phyloP scores from a whole-genome alignment of 92 coral and sea anemone species.

The Zoanthus sociatus region DNA sequence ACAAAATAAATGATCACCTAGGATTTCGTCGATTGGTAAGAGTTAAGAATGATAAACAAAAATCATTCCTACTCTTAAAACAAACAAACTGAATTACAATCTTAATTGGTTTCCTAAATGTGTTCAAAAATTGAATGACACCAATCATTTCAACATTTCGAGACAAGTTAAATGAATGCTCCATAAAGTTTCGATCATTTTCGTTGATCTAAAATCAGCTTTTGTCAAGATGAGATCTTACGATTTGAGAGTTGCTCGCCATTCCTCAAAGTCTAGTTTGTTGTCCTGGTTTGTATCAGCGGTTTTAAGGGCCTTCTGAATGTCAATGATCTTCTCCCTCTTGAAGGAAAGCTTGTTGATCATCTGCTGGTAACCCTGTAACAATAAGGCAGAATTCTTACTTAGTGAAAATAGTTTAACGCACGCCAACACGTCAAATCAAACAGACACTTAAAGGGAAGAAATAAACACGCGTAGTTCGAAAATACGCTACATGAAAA shows the following conservation, averaged over 20 bases:
- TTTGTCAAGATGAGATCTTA: conserved; percentile 50
- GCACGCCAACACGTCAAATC: conserved; percentile 2
- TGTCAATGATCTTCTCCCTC: conserved; percentile 96
- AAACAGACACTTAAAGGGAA: too few species aligned
- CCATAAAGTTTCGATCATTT: not conserved
- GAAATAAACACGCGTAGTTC: too few species aligned
- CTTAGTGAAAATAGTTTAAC: not conserved
- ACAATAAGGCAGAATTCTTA: not conserved
- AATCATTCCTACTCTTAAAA: too few species aligned
- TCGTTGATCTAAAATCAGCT: not conserved
- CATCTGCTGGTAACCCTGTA: conserved; percentile 96
- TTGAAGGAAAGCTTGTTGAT: conserved; percentile 92
- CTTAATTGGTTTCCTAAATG: too few species aligned
- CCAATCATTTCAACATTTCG: too few species aligned
- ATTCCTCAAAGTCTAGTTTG: conserved; percentile 98
- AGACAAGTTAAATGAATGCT: too few species aligned
- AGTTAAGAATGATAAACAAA: too few species aligned
- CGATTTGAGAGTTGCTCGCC: conserved; percentile 98
- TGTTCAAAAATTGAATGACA: too few species aligned
- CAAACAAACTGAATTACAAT: too few species aligned
- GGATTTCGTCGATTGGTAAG: too few species aligned
- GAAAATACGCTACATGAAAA: too few species aligned
- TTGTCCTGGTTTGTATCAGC: conserved; percentile 99
- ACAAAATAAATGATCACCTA: too few species aligned
- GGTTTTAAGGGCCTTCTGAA: conserved; percentile 96